These are phyloP conservation scores for Drosophila biarmipes DNA, from an alignment of 1,140 invertebrate species.

Conservation along the genomic window DNA sequence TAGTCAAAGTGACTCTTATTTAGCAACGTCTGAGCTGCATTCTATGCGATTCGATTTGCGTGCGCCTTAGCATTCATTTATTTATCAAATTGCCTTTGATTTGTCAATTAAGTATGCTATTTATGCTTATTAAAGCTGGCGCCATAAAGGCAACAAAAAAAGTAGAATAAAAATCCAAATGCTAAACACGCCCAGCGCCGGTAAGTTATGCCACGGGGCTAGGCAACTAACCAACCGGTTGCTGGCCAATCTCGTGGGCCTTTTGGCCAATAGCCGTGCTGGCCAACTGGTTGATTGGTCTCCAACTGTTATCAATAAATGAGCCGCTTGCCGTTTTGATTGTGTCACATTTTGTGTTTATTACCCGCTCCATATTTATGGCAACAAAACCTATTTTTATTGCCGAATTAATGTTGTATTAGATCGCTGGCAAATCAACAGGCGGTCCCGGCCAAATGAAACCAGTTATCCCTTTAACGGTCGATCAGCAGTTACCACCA, in stretches of 20 bases:
- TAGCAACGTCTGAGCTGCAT: conserved; percentile 43
- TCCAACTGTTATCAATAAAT: conserved; percentile 75
- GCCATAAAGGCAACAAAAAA: conserved; percentile 19
- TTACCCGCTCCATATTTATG: conserved; percentile 61
- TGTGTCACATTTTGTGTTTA: conserved; percentile 77
- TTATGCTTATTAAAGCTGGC: conserved; percentile 70
- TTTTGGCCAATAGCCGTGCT: conserved; percentile 10
- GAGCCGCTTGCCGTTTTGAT: conserved; percentile 60
- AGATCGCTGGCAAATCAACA: conserved; percentile 51
- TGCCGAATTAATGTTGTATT: conserved; percentile 65
- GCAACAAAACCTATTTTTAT: conserved; percentile 68
- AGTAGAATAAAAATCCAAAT: conserved; percentile 30
- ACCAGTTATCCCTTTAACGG: conserved; percentile 54
- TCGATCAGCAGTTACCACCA: background rate
- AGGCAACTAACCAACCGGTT: conserved; percentile 26
- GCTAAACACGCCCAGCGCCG: conserved; percentile 63
- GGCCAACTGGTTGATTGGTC: conserved; percentile 53
- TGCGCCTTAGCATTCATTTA: conserved; percentile 49
- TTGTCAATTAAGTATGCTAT: conserved; percentile 81
- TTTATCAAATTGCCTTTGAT: conserved; percentile 80
- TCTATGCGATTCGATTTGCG: conserved; percentile 41
- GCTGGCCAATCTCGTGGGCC: conserved; percentile 34
- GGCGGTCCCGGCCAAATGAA: conserved; percentile 26
- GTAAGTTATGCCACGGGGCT: conserved; percentile 9
- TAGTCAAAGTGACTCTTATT: conserved; percentile 82